Evolutionary conservation across 2,797 vertebrate genomes (phyloP), one percentile per base, ranked within the genome.

Genomic region (Neosalanx taihuensis): DNA sequence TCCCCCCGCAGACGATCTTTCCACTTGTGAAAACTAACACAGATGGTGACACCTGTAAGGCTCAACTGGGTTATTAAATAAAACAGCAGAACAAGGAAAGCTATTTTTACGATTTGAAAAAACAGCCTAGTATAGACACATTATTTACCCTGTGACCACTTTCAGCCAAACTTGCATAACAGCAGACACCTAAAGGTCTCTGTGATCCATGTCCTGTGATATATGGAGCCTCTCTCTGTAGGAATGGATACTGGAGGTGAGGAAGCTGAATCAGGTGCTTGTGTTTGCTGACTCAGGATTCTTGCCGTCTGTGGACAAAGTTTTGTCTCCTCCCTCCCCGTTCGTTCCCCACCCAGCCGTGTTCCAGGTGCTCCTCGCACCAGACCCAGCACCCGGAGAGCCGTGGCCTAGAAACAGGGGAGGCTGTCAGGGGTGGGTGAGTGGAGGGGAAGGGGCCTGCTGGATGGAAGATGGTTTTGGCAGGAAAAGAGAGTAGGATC

Each of bases 71-170:
- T 84, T 26, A 30, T 35, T 29, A 23, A 17, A 15, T 0, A 29
- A 29, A 65, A 64, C 31, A 20, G 31, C 17, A 41, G 37, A 37
- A 17, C 12, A 65, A 46, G 41, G 30, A 65, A 20, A 80, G 83
- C 85, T 88, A 85, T 86, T 83, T 83, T 79, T 85, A 89, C 86
- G 85, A 76, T 87, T 83, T 79, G 81, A 86, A n/a, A 89, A 86
- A 88, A 88, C 88, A 86, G 84, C 73, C 83, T 82, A 74, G 79
- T 35, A 75, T 76, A 76, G 72, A 76, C 57, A 82, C 79, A 86
- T 90, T 85, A 89, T 90, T 90, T 90, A 90, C 87, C 80, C 81
- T 80, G 76, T 75, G 81, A 83, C 86, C 86, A 82, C 83, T 88
- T 89, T 87, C 86, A 85, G 83, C 81, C 87, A 60, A 84, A 82